These are phyloP conservation scores for Zaprionus africanus DNA, from an alignment of 1,140 invertebrate genomes.

Conservation along the genomic window DNA sequence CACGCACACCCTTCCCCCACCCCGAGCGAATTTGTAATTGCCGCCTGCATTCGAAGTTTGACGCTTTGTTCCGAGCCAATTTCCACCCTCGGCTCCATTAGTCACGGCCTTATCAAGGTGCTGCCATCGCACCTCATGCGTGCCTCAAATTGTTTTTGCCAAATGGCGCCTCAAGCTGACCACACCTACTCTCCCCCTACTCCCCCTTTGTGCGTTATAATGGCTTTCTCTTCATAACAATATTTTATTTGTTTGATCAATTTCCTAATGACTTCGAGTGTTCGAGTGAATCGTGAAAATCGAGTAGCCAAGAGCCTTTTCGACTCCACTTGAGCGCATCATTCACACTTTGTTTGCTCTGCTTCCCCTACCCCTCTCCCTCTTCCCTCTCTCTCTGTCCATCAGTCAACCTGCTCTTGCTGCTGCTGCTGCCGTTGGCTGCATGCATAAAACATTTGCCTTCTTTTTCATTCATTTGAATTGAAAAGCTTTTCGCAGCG, in stretches of 20 bases:
- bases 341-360: constrained; percentile 73
- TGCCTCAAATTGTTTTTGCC: constrained; percentile 45
- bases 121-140: constrained; percentile 56
- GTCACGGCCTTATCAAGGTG: constrained; percentile 75
- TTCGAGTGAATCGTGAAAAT: constrained; percentile 39
- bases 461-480: constrained; percentile 77
- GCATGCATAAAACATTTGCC: constrained; percentile 77
- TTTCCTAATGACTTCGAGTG: constrained; percentile 38
- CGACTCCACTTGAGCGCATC: constrained; percentile 58
- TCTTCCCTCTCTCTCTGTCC: background rate
- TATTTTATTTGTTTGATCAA: constrained; percentile 55
- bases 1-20: constrained; percentile 2
- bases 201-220: constrained; percentile 39
- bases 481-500: constrained; percentile 79
- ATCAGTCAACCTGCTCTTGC: background rate
- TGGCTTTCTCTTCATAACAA: constrained; percentile 63
- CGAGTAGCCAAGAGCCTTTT: constrained; percentile 30
- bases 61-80: constrained; percentile 48
- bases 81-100: constrained; percentile 66
- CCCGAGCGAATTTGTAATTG: constrained; percentile 52
- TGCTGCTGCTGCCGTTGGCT: constrained; percentile 16
- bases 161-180: constrained; percentile 54
- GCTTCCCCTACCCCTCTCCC: background rate
- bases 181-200: constrained; percentile 9
- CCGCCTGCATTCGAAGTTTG: constrained; percentile 64